Conservation (phyloP, 2,888 invertebrate species). For the Dioctria linearis region DNA sequence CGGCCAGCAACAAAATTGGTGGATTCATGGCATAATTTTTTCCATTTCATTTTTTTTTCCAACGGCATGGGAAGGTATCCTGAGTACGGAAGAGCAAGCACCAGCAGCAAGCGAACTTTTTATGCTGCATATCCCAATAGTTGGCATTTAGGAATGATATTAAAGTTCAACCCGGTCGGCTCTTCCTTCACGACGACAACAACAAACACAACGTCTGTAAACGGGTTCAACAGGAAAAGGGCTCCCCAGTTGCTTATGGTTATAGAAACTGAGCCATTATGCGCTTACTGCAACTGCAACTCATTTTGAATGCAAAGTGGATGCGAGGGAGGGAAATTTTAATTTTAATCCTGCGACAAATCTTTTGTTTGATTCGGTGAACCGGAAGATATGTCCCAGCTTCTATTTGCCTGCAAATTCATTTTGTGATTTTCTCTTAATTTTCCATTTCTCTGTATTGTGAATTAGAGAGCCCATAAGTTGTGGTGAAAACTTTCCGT, state of each 20-base stretch:
- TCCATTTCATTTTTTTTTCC: not conserved
- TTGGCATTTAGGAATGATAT: constrained; percentile 31
- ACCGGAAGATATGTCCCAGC: constrained; percentile 41
- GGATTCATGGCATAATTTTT: constrained; percentile 16
- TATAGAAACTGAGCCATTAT: constrained; percentile 24
- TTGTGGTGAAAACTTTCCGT: not conserved
- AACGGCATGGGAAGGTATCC: not conserved
- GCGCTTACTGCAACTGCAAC: constrained; percentile 48
- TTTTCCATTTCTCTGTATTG: constrained; percentile 20
- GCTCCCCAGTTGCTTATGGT: constrained; percentile 4
- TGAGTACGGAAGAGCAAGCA: not conserved
- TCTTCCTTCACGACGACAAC: not conserved
- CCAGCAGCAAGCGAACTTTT: not conserved
- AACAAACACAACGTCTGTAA: not conserved
- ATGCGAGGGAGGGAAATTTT: constrained; percentile 44
- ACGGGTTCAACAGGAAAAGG: not conserved
- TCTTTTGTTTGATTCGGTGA: constrained; percentile 46
- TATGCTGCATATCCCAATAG: constrained; percentile 18
- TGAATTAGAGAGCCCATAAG: constrained; percentile 26
- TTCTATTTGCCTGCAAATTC: constrained; percentile 42
- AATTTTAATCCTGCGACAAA: constrained; percentile 50
- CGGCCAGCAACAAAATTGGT: constrained; percentile 9
- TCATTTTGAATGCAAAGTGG: constrained; percentile 47
- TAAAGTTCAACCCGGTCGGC: constrained; percentile 24
- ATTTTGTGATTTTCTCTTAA: constrained; percentile 21